phyloP scores from a whole-genome alignment of 2,113 vertebrate genomes.

The Tichodroma muraria region DNA sequence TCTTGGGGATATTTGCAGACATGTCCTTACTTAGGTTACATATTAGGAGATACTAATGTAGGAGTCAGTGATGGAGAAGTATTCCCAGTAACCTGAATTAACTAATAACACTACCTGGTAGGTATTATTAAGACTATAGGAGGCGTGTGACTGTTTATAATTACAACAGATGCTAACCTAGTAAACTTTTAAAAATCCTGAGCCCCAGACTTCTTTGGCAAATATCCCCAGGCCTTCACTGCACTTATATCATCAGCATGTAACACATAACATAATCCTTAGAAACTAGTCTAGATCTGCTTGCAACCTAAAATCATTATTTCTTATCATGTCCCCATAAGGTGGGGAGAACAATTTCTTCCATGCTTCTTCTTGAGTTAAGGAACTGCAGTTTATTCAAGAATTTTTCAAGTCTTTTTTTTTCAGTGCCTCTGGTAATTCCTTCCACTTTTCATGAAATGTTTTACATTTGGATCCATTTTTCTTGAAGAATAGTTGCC shows the following conservation, averaged over 20 bases:
- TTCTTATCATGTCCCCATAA: neutral
- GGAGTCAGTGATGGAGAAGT: neutral
- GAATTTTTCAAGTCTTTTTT: neutral
- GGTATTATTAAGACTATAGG: neutral
- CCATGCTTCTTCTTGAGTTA: neutral
- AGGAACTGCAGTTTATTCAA: neutral
- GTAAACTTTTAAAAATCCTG: neutral
- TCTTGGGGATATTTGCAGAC: neutral
- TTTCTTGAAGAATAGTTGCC: neutral
- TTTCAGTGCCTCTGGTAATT: neutral
- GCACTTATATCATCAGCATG: rapidly evolving
- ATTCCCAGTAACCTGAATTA: neutral
- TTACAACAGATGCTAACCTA: neutral
- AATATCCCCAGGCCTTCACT: neutral
- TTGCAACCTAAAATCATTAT: neutral
- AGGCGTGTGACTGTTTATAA: neutral
- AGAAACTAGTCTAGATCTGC: neutral
- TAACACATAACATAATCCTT: neutral
- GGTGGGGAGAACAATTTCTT: neutral
- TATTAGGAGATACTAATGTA: neutral
- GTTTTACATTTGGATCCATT: neutral
- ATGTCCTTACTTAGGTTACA: neutral
- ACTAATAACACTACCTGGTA: neutral
- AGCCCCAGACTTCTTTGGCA: neutral
- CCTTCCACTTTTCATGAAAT: neutral